phyloP scores from a whole-genome alignment of 1,140 invertebrate species.

The Probaryconus sp. region DNA sequence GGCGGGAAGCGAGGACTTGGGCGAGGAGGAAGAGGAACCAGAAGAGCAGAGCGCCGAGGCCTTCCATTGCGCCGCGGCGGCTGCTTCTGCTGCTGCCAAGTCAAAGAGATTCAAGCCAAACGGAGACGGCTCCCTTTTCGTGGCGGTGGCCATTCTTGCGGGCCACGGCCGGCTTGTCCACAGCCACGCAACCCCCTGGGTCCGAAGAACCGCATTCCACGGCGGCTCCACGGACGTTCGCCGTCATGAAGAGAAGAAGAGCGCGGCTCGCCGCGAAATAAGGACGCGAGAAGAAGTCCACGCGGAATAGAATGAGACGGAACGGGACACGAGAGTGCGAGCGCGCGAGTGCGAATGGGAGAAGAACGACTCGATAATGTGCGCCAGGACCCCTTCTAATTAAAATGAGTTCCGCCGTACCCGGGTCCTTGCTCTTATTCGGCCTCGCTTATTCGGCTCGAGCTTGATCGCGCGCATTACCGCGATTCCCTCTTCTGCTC shows the following conservation, averaged over 20 bases:
- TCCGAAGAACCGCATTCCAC: constrained; percentile 40
- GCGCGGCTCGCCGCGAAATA: not conserved
- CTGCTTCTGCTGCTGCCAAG: constrained; percentile 14
- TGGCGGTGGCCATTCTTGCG: not conserved
- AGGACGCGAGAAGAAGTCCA: constrained; percentile 7
- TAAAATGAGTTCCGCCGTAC: constrained; percentile 36
- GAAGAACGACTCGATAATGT: constrained; percentile 23
- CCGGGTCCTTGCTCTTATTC: constrained; percentile 9
- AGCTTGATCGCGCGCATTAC: too few species aligned
- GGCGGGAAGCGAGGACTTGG: too few species aligned
- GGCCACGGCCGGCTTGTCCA: not conserved
- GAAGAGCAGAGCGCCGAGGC: too few species aligned
- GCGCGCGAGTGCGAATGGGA: not conserved
- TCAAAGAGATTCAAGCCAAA: too few species aligned
- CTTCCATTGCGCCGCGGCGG: too few species aligned
- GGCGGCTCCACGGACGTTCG: constrained; percentile 25
- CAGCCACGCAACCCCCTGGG: constrained; percentile 29
- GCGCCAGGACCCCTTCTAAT: constrained; percentile 24
- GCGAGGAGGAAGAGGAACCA: too few species aligned
- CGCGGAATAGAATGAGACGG: constrained; percentile 13
- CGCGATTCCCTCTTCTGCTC: too few species aligned
- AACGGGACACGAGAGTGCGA: too few species aligned
- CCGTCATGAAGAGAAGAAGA: constrained; percentile 14
- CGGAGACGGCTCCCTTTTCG: constrained; percentile 21
- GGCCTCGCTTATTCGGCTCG: not conserved